Conservation (phyloP, 2,888 invertebrate genomes). For the Sussaba pulchella region DNA sequence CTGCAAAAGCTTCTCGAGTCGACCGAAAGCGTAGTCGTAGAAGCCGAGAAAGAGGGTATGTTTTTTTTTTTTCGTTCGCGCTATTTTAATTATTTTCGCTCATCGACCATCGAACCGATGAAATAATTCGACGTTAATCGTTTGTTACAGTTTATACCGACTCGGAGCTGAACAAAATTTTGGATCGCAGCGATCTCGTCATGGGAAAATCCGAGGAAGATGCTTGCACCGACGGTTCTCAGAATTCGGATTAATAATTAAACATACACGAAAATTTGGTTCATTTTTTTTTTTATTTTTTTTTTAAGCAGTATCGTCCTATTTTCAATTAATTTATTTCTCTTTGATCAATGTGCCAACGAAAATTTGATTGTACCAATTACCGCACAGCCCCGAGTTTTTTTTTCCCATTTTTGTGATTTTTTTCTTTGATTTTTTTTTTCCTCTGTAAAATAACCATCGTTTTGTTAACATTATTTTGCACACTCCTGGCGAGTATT, state of each 20-base stretch:
- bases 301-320: no score
- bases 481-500: constrained; percentile 6
- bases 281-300: no score
- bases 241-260: no score
- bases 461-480: constrained; percentile 20
- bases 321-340: no score
- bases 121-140: constrained; percentile 66
- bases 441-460: neutral
- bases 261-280: no score
- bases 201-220: neutral
- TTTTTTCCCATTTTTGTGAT: no score
- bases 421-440: constrained; percentile 4
- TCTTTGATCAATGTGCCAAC: no score
- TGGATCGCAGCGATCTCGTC: constrained; percentile 84
- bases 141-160: constrained; percentile 83
- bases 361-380: no score
- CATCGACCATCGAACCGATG: no score
- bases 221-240: neutral
- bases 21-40: constrained; percentile 71
- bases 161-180: constrained; percentile 83
- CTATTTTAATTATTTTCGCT: no score
- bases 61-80: no score
- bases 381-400: no score
- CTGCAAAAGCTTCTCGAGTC: constrained; percentile 78
- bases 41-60: constrained; percentile 75